Percentiles rank a stretch among this genome's conserved stretches.
Conservation (phyloP, 1,140 invertebrate genomes). For the Rhizoglyphus robini region DNA sequence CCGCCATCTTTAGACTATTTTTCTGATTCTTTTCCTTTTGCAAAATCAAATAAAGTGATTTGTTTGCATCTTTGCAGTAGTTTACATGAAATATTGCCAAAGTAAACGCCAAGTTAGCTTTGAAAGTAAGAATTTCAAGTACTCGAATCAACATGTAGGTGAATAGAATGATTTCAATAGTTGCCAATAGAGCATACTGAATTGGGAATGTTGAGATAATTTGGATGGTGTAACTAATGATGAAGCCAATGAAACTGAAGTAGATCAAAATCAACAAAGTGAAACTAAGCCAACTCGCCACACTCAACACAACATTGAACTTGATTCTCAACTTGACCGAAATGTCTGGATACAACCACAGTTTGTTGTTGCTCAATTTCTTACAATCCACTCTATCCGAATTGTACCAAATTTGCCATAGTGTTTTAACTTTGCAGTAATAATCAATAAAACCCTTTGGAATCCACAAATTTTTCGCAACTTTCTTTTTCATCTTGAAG, state of each 20-base stretch:
- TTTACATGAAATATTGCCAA: background rate
- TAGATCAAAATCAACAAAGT: background rate
- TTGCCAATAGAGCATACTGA: background rate
- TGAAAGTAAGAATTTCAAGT: background rate
- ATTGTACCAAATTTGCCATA: background rate
- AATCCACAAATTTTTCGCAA: background rate
- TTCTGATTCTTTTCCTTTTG: background rate
- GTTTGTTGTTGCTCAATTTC: background rate
- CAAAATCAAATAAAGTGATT: background rate
- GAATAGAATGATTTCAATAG: background rate
- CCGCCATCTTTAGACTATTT: background rate
- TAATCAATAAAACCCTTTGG: background rate
- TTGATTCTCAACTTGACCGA: background rate
- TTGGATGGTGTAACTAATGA: background rate
- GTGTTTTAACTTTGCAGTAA: background rate
- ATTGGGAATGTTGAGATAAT: background rate
- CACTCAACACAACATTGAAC: background rate
- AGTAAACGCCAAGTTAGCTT: background rate
- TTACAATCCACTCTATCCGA: background rate
- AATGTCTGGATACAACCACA: background rate
- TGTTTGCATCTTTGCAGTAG: background rate
- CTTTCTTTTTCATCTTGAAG: background rate
- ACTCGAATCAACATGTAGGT: conserved; percentile 4
- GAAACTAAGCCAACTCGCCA: background rate
- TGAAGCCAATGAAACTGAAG: background rate